Conservation (phyloP, 2,113 vertebrate species). For the Caretta caretta region DNA sequence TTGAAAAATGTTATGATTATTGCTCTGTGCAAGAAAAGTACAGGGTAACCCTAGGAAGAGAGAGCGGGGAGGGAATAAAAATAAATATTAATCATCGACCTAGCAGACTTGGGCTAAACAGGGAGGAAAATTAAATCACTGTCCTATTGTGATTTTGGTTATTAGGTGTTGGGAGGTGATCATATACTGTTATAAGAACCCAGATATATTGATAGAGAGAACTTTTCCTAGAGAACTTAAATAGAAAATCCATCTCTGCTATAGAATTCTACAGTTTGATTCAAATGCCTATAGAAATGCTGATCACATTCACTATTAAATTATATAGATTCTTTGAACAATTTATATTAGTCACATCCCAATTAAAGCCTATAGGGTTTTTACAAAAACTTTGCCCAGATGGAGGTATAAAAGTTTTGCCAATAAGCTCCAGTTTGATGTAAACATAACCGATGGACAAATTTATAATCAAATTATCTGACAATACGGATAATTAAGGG, state of each 20-base stretch:
- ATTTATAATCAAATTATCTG: background rate
- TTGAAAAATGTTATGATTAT: background rate
- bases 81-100: background rate
- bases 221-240: background rate
- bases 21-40: background rate
- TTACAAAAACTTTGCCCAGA: background rate
- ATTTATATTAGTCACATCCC: background rate
- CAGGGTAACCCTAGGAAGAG: background rate
- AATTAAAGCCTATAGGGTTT: background rate
- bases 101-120: background rate
- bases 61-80: background rate
- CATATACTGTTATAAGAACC: background rate
- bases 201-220: background rate
- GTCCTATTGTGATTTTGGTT: background rate
- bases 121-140: background rate
- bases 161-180: background rate
- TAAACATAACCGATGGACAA: background rate
- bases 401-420: background rate
- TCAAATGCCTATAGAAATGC: no score
- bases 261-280: no score
- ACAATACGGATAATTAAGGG: background rate
- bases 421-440: rapidly evolving
- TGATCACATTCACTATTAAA: background rate
- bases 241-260: background rate
- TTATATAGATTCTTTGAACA: background rate